These are phyloP conservation scores for Philonicus albiceps DNA, from an alignment of 2,888 invertebrate genomes.

Conservation along the genomic window DNA sequence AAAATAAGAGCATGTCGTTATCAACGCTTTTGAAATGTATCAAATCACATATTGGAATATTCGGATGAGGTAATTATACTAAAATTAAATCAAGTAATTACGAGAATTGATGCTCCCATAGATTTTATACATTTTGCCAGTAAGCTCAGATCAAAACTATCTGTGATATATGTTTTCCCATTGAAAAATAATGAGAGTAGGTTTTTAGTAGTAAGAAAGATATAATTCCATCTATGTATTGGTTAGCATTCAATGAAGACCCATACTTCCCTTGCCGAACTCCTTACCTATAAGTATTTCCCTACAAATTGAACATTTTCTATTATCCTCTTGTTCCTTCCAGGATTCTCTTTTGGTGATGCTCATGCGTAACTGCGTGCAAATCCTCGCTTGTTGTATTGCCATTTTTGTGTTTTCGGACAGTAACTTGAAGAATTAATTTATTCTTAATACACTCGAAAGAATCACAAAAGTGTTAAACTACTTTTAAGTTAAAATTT, in stretches of 20 bases:
- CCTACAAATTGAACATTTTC: not conserved
- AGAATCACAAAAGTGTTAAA: not conserved
- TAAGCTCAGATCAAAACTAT: not conserved
- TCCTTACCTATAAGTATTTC: not conserved
- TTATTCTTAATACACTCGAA: not conserved
- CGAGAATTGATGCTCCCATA: not conserved
- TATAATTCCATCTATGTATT: not conserved
- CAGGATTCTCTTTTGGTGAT: not conserved
- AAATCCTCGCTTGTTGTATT: slow-evolving; percentile 6
- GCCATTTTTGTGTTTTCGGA: not conserved
- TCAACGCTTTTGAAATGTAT: not conserved
- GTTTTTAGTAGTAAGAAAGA: not conserved
- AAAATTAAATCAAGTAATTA: not conserved
- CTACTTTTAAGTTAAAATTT: not conserved
- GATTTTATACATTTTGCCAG: not conserved
- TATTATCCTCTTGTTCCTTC: not conserved
- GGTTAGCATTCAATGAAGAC: not conserved
- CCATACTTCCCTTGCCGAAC: not conserved
- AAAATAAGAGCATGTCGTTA: not conserved
- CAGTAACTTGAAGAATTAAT: not conserved
- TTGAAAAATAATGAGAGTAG: not conserved
- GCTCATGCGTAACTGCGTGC: slow-evolving; percentile 47
- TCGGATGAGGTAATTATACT: not conserved
- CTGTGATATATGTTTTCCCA: not conserved
- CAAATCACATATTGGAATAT: not conserved